These are phyloP conservation scores for Aegotheles bennettii DNA, from an alignment of 2,113 vertebrate species.

Conservation along the genomic window DNA sequence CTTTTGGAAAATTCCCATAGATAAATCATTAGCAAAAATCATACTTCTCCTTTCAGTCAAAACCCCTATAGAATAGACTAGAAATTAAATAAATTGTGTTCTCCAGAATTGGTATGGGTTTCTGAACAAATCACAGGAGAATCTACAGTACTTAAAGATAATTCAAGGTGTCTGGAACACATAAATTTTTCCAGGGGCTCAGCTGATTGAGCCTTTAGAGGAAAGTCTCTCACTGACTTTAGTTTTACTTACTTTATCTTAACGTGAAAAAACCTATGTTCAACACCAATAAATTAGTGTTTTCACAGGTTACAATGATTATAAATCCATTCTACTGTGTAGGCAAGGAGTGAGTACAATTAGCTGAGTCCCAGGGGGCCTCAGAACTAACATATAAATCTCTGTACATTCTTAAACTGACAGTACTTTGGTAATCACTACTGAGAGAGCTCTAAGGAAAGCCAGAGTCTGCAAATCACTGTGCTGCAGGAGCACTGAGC, in stretches of 20 bases:
- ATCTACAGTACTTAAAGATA: background rate
- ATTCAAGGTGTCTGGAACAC: background rate
- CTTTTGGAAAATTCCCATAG: background rate
- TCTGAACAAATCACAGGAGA: background rate
- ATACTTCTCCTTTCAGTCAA: background rate
- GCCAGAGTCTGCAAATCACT: background rate
- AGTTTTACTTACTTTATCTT: slow-evolving; percentile 26
- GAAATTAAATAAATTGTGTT: background rate
- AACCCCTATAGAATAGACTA: background rate
- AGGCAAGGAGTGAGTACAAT: background rate
- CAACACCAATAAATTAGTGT: slow-evolving; percentile 5
- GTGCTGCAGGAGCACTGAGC: background rate
- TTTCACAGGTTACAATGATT: background rate
- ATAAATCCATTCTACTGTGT: slow-evolving; percentile 26
- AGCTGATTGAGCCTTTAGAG: background rate
- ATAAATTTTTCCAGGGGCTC: background rate
- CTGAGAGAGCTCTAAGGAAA: background rate
- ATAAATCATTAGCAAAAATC: background rate
- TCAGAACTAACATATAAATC: background rate
- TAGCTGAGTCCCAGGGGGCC: background rate
- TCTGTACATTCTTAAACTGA: background rate
- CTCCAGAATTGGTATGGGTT: background rate
- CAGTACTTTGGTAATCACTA: background rate
- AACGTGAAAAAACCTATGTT: background rate
- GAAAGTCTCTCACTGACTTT: background rate